phyloP scores from a whole-genome alignment of 2,888 invertebrate genomes.

The Watsonalla cultraria region DNA sequence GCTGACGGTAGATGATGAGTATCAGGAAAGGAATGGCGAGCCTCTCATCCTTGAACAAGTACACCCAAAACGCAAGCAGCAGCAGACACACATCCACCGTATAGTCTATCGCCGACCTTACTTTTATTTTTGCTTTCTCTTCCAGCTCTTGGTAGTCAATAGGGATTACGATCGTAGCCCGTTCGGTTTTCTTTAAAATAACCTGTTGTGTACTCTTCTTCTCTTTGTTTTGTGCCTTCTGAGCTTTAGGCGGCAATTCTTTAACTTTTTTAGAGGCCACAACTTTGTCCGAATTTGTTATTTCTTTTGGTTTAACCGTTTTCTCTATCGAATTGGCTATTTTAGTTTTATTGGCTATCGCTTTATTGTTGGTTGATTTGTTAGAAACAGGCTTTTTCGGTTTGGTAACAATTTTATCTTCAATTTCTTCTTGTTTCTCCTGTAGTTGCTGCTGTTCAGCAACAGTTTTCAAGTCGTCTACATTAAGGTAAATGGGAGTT shows the following conservation, averaged over 20 bases:
- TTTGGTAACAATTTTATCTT: slow-evolving; percentile 33
- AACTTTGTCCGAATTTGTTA: slow-evolving; percentile 22
- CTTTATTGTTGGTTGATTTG: slow-evolving; percentile 31
- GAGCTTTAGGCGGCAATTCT: slow-evolving; percentile 16
- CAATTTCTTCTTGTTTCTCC: slow-evolving; percentile 39
- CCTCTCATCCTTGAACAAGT: slow-evolving; percentile 88
- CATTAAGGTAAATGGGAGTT: slow-evolving; percentile 79
- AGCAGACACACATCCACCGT: slow-evolving; percentile 86
- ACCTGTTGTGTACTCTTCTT: slow-evolving; percentile 49
- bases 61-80: slow-evolving; percentile 88
- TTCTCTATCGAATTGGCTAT: slow-evolving; percentile 28
- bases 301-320: slow-evolving; percentile 23
- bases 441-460: slow-evolving; percentile 70
- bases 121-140: slow-evolving; percentile 82
- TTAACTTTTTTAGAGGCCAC: slow-evolving; percentile 13
- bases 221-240: slow-evolving; percentile 28
- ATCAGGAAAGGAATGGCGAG: slow-evolving; percentile 88
- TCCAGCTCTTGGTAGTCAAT: slow-evolving; percentile 77
- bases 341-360: slow-evolving; percentile 24
- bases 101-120: slow-evolving; percentile 84
- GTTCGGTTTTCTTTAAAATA: slow-evolving; percentile 58
- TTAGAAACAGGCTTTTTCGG: slow-evolving; percentile 29
- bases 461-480: slow-evolving; percentile 80
- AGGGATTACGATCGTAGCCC: slow-evolving; percentile 69
- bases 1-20: slow-evolving; percentile 86